Evolutionary conservation across 1,140 invertebrate species (phyloP).

Genomic region (Zaprionus camerounensis): DNA sequence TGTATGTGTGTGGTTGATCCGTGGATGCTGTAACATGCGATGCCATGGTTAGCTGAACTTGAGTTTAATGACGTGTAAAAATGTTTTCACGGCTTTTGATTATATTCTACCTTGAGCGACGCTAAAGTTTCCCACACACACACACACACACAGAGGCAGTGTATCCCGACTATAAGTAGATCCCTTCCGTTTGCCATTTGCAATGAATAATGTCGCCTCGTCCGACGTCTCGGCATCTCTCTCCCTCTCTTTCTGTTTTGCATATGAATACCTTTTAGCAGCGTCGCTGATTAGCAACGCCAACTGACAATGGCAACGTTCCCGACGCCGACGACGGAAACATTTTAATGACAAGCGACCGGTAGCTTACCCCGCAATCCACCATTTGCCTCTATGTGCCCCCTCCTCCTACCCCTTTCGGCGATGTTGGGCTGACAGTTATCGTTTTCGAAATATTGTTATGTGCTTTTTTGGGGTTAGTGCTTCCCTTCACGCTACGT

Average conservation of each 20-base stretch:
- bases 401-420: constrained; percentile 21
- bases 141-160: constrained; percentile 24
- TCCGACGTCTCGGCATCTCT: background rate
- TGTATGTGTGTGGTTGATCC: constrained; percentile 36
- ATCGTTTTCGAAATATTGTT: constrained; percentile 77
- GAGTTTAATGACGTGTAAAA: constrained; percentile 83
- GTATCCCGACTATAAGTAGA: constrained; percentile 37
- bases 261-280: constrained; percentile 78
- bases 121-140: constrained; percentile 60
- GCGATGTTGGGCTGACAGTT: constrained; percentile 58
- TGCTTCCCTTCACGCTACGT: constrained; percentile 55
- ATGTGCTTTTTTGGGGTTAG: constrained; percentile 49
- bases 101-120: constrained; percentile 80
- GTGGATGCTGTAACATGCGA: constrained; percentile 71
- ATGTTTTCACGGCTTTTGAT: constrained; percentile 83
- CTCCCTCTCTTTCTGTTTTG: constrained; percentile 55
- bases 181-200: constrained; percentile 79
- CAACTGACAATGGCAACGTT: constrained; percentile 66
- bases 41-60: constrained; percentile 80
- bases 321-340: constrained; percentile 55
- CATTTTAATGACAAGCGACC: constrained; percentile 76
- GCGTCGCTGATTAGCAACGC: constrained; percentile 73
- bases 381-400: constrained; percentile 2
- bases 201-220: constrained; percentile 72
- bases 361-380: constrained; percentile 16